phyloP scores from a whole-genome alignment of 2,888 invertebrate genomes.

The Pomacea canaliculata region DNA sequence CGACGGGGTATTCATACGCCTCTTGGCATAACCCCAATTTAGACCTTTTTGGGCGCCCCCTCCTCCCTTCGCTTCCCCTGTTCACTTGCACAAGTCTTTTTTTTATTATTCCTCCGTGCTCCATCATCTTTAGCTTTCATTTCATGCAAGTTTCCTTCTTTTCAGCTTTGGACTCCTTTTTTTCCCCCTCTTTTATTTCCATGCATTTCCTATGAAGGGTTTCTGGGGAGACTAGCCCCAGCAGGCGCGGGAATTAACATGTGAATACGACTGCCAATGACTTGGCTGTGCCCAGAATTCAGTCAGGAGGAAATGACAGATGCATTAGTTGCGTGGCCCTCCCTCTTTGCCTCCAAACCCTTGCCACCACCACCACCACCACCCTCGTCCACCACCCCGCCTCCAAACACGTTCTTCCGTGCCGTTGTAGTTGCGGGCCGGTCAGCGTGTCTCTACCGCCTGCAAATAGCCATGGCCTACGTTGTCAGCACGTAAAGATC shows the following conservation, averaged over 20 bases:
- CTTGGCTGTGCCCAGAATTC: slow-evolving; percentile 7
- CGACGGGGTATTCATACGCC: no score
- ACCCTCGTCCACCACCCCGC: not conserved
- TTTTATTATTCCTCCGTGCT: slow-evolving; percentile 1
- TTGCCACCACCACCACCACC: not conserved
- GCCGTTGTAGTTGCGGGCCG: no score
- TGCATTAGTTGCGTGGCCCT: not conserved
- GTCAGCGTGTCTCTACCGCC: no score
- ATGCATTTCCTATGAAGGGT: slow-evolving; percentile 10
- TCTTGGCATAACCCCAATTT: no score
- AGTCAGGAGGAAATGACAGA: slow-evolving; percentile 11
- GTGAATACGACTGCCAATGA: slow-evolving; percentile 2
- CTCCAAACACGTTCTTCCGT: no score
- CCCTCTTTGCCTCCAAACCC: not conserved
- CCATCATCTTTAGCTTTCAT: slow-evolving; percentile 16
- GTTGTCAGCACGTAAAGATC: no score
- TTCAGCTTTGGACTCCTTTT: not conserved
- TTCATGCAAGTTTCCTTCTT: slow-evolving; percentile 1
- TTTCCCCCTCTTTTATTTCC: not conserved
- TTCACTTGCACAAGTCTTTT: not conserved
- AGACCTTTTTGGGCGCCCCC: not conserved
- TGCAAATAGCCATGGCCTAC: no score
- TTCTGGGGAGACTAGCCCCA: not conserved
- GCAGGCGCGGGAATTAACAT: slow-evolving; percentile 9
- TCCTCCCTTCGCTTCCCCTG: not conserved